These are phyloP conservation scores for Syrmaticus mikado DNA, from an alignment of 2,113 vertebrate species.

Conservation along the genomic window DNA sequence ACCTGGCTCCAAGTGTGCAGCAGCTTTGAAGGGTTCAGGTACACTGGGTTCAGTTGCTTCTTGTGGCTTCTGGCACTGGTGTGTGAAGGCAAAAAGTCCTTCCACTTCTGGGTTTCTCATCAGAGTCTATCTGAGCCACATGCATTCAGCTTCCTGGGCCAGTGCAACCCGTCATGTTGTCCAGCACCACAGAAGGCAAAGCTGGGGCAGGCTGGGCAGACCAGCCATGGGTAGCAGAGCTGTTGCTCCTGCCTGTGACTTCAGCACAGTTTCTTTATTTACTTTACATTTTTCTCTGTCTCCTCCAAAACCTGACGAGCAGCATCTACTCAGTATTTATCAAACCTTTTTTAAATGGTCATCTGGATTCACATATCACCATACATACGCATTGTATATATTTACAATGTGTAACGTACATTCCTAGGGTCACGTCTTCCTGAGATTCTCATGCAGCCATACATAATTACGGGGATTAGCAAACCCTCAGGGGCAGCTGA, in stretches of 20 bases:
- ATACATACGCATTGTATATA: too few relatives aligned
- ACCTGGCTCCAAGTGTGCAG: not conserved
- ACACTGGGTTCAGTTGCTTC: not conserved
- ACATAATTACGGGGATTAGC: not conserved
- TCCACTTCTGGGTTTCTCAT: not conserved
- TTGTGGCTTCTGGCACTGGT: not conserved
- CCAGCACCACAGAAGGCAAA: not conserved
- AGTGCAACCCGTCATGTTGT: fast-evolving
- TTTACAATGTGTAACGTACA: not conserved
- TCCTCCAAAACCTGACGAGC: not conserved
- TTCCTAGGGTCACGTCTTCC: not conserved
- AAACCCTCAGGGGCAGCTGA: not conserved
- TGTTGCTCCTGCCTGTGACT: not conserved
- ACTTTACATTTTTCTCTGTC: not conserved
- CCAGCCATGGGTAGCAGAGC: not conserved
- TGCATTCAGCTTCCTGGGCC: not conserved
- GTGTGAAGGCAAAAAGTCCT: not conserved
- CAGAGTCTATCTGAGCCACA: not conserved
- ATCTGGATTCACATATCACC: not conserved
- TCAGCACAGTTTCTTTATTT: not conserved
- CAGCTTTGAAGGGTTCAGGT: not conserved
- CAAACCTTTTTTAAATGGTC: not conserved
- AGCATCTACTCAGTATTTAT: not conserved
- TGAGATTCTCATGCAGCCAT: not conserved
- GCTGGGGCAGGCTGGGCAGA: fast-evolving